These are phyloP conservation scores for Ceratosolen fusciceps DNA, from an alignment of 1,140 invertebrate genomes.

Conservation along the genomic window DNA sequence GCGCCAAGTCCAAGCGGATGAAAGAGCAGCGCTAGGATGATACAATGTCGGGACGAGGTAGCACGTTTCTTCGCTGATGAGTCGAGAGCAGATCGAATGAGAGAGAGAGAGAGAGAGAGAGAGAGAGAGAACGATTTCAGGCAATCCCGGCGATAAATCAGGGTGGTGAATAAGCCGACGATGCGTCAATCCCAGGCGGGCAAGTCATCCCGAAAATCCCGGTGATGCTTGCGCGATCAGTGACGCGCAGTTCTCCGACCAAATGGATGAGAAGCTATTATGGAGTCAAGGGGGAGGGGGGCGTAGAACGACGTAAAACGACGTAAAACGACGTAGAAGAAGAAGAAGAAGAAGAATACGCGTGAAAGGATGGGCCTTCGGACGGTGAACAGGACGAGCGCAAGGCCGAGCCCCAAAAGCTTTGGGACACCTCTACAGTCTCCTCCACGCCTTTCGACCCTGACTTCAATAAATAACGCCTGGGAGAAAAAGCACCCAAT, in stretches of 20 bases:
- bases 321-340: neutral
- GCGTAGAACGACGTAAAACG: neutral
- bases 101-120: too few species aligned
- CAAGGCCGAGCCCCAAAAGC: constrained; percentile 29
- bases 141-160: neutral
- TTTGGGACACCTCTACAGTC: too few species aligned
- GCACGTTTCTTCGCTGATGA: too few species aligned
- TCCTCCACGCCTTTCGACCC: constrained; percentile 20
- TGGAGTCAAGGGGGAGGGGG: neutral
- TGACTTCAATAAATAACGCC: constrained; percentile 34
- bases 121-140: too few species aligned
- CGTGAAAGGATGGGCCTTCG: constrained; percentile 26
- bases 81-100: too few species aligned
- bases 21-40: too few species aligned
- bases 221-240: neutral
- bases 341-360: neutral
- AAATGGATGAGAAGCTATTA: neutral
- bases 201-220: neutral
- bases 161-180: neutral
- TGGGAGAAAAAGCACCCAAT: constrained; percentile 12
- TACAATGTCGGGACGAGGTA: too few species aligned
- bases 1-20: too few species aligned
- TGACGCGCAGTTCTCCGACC: neutral
- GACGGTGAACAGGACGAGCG: neutral
- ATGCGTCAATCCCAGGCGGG: neutral